Base-by-base conservation (phyloP, 2,113 vertebrate genomes). In the Oenanthe melanoleuca region DNA sequence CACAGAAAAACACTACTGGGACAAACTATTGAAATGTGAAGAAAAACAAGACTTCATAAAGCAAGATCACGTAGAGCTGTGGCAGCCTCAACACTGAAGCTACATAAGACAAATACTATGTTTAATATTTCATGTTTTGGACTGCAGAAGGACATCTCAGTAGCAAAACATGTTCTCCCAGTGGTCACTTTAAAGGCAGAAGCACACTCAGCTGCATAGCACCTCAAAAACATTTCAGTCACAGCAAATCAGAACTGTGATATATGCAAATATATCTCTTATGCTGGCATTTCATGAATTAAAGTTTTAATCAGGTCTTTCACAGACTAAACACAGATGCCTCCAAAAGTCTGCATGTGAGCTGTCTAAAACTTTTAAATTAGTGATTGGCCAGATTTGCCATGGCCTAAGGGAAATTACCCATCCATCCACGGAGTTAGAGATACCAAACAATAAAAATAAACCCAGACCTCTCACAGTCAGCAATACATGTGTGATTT, bases 261-360 rank as follows among this genome's bases (percentile, higher is more conserved):
- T 92, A 95, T 52, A 56, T 80, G 53, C 11, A n/a, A 90, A 86
- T 88, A 61, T 75, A 93, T 67, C 55, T 74, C 92, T 90, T 72
- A 94, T 38, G 91, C 63, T 89, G 28, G 56, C 93, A 85, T 94
- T 92, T 77, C 59, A 85, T 6, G 31, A 96, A 90, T 87, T 86
- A 94, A 92, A 93, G 66, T 97, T 97, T 97, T 97, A 97, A 97
- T 96, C 69, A 56, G 79, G 85, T 91, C 57, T 70, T 90, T 86
- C 91, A 96, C 88, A 97, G 95, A 91, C 40, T 89, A 95, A 72
- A 85, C 3, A 18, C 57, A 90, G 93, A 85, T 93, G 85, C 61
- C 86, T 72, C 88, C 66, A 89, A 63, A 95, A 74, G 87, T 74
- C 92, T 95, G 88, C 86, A 88, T 63, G 84, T 92, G 96, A 96